These are phyloP conservation scores for Trypoxylus dichotomus DNA, from an alignment of 1,140 invertebrate species.

Conservation along the genomic window DNA sequence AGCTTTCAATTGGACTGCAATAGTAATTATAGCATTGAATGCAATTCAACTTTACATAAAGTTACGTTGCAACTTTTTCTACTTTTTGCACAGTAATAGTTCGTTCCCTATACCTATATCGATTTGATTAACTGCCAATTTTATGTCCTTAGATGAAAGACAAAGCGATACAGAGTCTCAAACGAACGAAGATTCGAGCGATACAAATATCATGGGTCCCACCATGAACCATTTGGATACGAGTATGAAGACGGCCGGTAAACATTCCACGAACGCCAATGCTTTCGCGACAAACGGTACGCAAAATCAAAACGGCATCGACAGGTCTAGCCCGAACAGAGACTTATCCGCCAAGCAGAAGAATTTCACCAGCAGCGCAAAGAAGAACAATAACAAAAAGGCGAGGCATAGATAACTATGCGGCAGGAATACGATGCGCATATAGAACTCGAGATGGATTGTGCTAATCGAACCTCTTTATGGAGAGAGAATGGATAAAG, in stretches of 20 bases:
- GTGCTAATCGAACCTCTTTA: not conserved
- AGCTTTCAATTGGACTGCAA: too few relatives aligned
- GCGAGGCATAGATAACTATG: slow-evolving; percentile 67
- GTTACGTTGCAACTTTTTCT: too few relatives aligned
- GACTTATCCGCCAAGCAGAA: slow-evolving; percentile 62
- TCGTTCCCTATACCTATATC: too few relatives aligned
- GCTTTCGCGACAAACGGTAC: slow-evolving; percentile 54
- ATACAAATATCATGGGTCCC: slow-evolving; percentile 65
- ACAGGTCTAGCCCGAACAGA: slow-evolving; percentile 54
- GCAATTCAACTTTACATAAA: too few relatives aligned
- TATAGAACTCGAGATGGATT: not conserved
- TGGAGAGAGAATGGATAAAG: not conserved
- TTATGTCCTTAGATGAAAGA: slow-evolving; percentile 64
- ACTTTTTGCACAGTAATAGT: too few relatives aligned
- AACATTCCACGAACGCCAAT: slow-evolving; percentile 60
- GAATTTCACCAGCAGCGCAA: slow-evolving; percentile 62
- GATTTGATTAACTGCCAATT: not conserved
- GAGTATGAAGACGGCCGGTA: slow-evolving; percentile 62
- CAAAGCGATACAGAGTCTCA: slow-evolving; percentile 90
- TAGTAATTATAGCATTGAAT: too few relatives aligned
- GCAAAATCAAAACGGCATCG: slow-evolving; percentile 59
- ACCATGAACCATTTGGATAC: slow-evolving; percentile 69
- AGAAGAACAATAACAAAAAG: slow-evolving; percentile 70
- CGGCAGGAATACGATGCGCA: not conserved
- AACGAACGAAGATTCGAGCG: slow-evolving; percentile 74